Percentiles rank a stretch among this genome's conserved stretches.
phyloP scores from a whole-genome alignment of 2,113 vertebrate species.

The Takifugu bimaculatus region DNA sequence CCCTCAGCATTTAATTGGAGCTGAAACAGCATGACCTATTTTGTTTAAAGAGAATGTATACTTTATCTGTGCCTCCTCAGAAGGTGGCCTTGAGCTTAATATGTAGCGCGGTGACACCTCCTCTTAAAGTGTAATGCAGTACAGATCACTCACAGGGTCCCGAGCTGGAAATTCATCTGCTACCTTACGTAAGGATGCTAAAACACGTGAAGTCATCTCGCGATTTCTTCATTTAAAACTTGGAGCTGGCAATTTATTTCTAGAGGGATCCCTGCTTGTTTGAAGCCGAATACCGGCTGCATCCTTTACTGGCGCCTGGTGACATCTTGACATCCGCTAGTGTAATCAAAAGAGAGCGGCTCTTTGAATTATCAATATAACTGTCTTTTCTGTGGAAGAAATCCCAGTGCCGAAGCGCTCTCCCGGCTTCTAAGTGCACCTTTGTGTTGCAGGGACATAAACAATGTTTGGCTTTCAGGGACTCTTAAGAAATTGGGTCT shows the following conservation, averaged over 20 bases:
- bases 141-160: slow-evolving; percentile 13
- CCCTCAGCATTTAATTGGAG: slow-evolving; percentile 69
- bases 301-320: not conserved
- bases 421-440: slow-evolving; percentile 11
- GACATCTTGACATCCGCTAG: not conserved
- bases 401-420: slow-evolving; percentile 20
- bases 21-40: slow-evolving; percentile 79
- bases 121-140: too few species aligned
- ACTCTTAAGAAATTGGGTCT: not conserved
- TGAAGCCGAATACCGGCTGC: not conserved
- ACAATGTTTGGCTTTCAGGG: slow-evolving; percentile 13
- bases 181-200: slow-evolving; percentile 36
- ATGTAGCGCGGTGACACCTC: slow-evolving; percentile 30
- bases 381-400: slow-evolving; percentile 11
- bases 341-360: slow-evolving; percentile 1
- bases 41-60: slow-evolving; percentile 69
- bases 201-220: slow-evolving; percentile 19
- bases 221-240: slow-evolving; percentile 25
- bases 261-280: not conserved
- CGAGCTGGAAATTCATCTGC: slow-evolving; percentile 35
- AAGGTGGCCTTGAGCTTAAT: slow-evolving; percentile 72
- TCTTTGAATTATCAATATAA: not conserved
- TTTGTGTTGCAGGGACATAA: slow-evolving; percentile 15
- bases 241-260: slow-evolving; percentile 8
- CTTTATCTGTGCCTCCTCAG: slow-evolving; percentile 61